A percentile compares a stretch with the other conserved stretches of the same genome.
phyloP scores from a whole-genome alignment of 64 coral and sea anemone genomes.

The Stichodactyla helianthus region DNA sequence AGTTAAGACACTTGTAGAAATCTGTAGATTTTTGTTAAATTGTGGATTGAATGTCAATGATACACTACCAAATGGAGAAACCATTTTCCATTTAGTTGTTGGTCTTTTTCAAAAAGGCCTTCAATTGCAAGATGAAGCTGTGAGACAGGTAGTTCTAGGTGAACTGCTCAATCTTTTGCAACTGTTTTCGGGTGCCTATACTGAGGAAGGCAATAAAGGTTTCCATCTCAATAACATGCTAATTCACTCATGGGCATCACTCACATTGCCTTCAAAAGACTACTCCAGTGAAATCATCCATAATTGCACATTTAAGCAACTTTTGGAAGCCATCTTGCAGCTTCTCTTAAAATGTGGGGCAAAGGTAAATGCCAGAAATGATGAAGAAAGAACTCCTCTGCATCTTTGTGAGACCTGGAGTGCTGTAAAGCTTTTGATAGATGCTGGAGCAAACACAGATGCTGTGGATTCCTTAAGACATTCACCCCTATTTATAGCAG shows the following conservation, averaged over 20 bases:
- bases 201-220: not conserved
- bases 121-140: not conserved
- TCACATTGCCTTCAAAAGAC: not conserved
- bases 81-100: not conserved
- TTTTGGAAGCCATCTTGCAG: not conserved
- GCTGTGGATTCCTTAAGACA: not conserved
- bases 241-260: conserved; percentile 1
- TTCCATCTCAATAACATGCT: not conserved
- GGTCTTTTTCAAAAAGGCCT: not conserved
- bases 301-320: not conserved
- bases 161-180: not conserved
- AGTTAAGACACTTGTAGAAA: not conserved
- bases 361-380: not conserved
- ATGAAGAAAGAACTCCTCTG: not conserved
- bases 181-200: not conserved
- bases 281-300: not conserved
- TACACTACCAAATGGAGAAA: conserved; percentile 7
- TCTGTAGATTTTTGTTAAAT: not conserved
- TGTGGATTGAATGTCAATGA: not conserved
- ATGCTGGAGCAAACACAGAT: not conserved
- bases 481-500: not conserved
- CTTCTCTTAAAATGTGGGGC: not conserved
- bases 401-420: not conserved
- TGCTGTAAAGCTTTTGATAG: conserved; percentile 13
- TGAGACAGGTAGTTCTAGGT: not conserved